Base-by-base conservation (phyloP, 1,140 invertebrate genomes). In the Drosophila erecta region DNA sequence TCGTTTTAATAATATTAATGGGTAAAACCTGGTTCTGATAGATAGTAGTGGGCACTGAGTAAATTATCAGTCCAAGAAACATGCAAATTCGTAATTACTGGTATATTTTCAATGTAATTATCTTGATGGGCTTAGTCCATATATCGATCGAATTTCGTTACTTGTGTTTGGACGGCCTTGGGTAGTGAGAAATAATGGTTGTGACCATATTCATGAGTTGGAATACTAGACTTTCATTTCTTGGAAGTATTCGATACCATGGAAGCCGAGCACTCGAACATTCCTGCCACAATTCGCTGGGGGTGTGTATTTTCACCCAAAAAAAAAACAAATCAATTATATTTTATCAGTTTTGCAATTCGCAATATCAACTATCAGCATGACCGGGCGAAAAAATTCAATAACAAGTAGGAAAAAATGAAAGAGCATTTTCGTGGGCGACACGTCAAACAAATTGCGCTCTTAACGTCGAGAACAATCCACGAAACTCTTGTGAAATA, bases 291-390 rank as follows among this genome's bases (percentile, higher is more conserved):
- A 38, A 12, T 54, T 62, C 4, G 50, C 50, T 49, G 35, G 43
- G 43, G 57, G 69, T 54, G 27, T 41, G 3, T 69, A 15, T 43
- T 22, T 11, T 2, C 20, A 15, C 15, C 15, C 8, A 7, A 30
- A 57, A 64, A 57, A 64, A 17, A 43, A 50, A 47, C 7, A 5
- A 27, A 24, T 4, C 24, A 24, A 24, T 47, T 35, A 40, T 0
- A 8, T 50, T 54, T 66, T 75, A 75, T 75, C 72, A 74, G 44
- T 74, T 75, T 72, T 50, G 51, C 51, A 65, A 74, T 46, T 38
- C n/a, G 30, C 8, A 55, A 75, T 65, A 64, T 4, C 40, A 75
- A 57, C 71, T 65, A 75, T 75, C 71, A 75, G 46, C 72, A 75
- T 75, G 72, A 75, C 41, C 17, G 1, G 2, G 59, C 53, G 24